Percentiles rank a stretch among this genome's conserved stretches.
Evolutionary conservation across 2,888 invertebrate genomes (phyloP).

Genomic region (Rotaria socialis): DNA sequence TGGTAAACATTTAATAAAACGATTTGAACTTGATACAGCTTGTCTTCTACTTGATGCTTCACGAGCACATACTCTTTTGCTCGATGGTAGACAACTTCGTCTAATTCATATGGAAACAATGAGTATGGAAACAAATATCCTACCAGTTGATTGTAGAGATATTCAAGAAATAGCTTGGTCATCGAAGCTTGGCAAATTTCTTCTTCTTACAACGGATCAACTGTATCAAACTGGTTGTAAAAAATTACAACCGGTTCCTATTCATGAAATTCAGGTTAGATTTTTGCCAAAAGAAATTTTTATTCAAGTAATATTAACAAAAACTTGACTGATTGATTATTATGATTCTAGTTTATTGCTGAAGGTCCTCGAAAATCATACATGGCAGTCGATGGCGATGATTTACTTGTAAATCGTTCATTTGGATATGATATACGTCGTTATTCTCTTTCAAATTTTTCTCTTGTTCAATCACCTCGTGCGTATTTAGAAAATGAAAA

Average conservation of each 20-base stretch:
- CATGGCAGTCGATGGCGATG: neutral
- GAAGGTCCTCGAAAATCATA: conserved; percentile 14
- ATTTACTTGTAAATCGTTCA: neutral
- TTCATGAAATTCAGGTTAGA: conserved; percentile 1
- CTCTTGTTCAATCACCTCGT: neutral
- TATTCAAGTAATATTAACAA: too few relatives aligned
- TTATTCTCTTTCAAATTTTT: neutral
- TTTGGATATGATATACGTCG: neutral
- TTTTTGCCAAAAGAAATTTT: neutral
- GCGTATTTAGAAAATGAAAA: neutral
- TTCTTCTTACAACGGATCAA: neutral
- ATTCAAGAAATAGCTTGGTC: conserved; percentile 5
- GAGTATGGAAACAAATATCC: neutral
- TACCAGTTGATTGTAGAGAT: neutral
- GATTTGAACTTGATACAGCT: neutral
- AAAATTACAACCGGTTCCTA: neutral
- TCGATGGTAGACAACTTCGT: neutral
- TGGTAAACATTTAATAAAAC: neutral
- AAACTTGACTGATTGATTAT: too few relatives aligned
- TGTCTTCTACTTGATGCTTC: conserved; percentile 4
- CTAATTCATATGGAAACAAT: neutral
- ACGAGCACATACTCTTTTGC: neutral
- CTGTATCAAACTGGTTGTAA: neutral
- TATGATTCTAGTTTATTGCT: neutral
- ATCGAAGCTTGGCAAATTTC: neutral